Conservation (phyloP, 2,797 vertebrate species). For the Sus cebifrons region DNA sequence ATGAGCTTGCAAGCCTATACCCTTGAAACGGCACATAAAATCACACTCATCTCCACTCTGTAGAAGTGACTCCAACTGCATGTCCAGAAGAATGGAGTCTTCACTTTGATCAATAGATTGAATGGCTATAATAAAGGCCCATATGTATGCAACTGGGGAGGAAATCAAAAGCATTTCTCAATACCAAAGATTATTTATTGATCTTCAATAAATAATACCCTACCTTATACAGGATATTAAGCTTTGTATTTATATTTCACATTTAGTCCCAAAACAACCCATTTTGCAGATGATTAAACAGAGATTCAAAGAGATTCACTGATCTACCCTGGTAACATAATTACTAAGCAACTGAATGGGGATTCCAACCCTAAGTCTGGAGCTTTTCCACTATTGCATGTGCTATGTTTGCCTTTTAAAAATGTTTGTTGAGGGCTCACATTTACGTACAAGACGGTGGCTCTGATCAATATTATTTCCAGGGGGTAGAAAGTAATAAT, state of each 20-base stretch:
- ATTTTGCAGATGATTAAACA: background rate
- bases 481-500: background rate
- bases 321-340: background rate
- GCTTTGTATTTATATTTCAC: background rate
- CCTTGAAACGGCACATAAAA: background rate
- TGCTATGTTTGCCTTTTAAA: conserved; percentile 20
- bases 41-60: background rate
- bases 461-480: conserved; percentile 4
- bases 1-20: background rate
- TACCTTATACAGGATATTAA: background rate
- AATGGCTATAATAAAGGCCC: background rate
- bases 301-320: background rate
- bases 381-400: background rate
- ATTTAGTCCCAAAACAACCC: background rate
- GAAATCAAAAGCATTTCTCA: conserved; percentile 16
- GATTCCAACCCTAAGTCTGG: background rate
- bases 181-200: background rate
- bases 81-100: background rate
- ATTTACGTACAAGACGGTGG: background rate
- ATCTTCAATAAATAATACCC: background rate
- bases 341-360: background rate
- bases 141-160: background rate
- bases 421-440: conserved; percentile 32
- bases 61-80: background rate
- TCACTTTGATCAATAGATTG: background rate